Conservation (phyloP, 2,113 vertebrate species). For the Pseudorhombus dupliciocellatus region DNA sequence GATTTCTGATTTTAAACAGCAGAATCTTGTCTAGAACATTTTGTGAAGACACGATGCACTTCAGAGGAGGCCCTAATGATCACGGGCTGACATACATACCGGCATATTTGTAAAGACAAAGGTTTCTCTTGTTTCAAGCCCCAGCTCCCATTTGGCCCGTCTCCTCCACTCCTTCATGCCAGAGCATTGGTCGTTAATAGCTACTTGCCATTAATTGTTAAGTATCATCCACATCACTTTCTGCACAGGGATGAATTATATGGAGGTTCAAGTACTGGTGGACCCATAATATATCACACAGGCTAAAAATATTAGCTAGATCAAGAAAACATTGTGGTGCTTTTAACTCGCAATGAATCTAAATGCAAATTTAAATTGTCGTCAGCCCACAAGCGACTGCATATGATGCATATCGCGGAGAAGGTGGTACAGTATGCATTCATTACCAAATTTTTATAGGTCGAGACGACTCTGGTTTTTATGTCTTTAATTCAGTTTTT, state of each 20-base stretch:
- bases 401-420: conserved; percentile 8
- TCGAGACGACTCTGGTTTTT: neutral
- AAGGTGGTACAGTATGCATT: neutral
- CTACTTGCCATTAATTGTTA: conserved; percentile 58
- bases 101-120: conserved; percentile 51
- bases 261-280: conserved; percentile 35
- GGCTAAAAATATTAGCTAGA: conserved; percentile 17
- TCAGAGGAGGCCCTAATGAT: conserved; percentile 55
- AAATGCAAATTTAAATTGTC: conserved; percentile 2
- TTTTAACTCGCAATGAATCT: conserved; percentile 12
- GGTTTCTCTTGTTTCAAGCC: conserved; percentile 49
- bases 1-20: conserved; percentile 23
- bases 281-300: conserved; percentile 21
- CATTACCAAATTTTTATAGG: conserved; percentile 11
- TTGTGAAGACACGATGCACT: conserved; percentile 51
- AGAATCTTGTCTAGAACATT: conserved; percentile 51
- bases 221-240: conserved; percentile 41
- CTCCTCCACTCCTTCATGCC: conserved; percentile 32
- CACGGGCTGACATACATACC: conserved; percentile 46
- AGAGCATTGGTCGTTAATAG: conserved; percentile 56
- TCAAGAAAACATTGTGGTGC: conserved; percentile 6
- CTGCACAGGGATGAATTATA: conserved; percentile 54
- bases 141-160: conserved; percentile 20
- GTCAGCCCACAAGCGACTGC: neutral
- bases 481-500: neutral